Percentiles rank a stretch among this genome's conserved stretches.
Conservation (phyloP, 2,113 vertebrate genomes). For the Myrmecobius fasciatus region DNA sequence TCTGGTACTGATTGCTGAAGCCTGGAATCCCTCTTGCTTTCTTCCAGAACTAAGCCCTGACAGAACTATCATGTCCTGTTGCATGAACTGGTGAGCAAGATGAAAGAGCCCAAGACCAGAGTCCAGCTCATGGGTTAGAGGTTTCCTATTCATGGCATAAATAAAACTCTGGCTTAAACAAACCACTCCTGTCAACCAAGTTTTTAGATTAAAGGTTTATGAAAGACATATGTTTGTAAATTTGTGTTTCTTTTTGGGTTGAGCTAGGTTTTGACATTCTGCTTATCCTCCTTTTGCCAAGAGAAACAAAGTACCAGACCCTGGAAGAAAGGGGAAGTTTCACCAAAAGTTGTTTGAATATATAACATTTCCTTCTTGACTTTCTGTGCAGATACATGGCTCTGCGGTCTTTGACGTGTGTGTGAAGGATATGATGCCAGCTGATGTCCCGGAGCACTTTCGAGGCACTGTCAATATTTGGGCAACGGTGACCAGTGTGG, state of each 20-base stretch:
- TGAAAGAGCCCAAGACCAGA: background rate
- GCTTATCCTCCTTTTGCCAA: background rate
- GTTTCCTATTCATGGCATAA: background rate
- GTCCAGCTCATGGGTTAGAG: background rate
- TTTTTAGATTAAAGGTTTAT: background rate
- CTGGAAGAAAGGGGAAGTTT: background rate
- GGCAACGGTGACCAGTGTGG: slow-evolving; percentile 88
- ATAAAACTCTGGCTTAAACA: background rate
- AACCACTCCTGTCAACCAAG: background rate
- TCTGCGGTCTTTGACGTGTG: slow-evolving; percentile 91
- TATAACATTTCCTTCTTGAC: background rate
- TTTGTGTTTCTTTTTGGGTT: background rate
- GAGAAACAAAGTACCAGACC: background rate
- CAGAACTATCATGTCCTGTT: background rate
- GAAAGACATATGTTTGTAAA: background rate
- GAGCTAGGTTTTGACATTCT: background rate
- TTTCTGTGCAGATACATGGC: slow-evolving; percentile 86
- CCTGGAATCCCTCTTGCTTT: background rate
- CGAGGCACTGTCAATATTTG: slow-evolving; percentile 92
- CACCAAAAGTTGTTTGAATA: background rate
- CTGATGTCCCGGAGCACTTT: slow-evolving; percentile 93
- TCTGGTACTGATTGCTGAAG: background rate
- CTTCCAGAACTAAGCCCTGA: background rate
- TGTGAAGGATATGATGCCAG: slow-evolving; percentile 95
- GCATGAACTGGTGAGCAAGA: background rate